phyloP scores from a whole-genome alignment of 2,797 vertebrate genomes.

The Myotis daubentonii region DNA sequence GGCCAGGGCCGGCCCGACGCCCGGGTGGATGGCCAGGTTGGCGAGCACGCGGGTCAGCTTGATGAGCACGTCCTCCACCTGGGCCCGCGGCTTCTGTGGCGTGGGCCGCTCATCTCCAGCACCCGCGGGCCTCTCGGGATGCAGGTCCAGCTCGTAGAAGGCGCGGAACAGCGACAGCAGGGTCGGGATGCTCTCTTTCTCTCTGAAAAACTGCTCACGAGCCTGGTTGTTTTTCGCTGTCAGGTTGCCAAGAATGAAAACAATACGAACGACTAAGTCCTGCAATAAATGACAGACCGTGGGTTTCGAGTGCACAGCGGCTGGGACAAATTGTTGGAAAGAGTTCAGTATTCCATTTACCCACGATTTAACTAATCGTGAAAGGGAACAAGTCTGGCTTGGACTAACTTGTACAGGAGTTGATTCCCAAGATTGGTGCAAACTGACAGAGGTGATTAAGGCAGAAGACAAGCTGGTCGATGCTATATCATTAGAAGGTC shows the following conservation, averaged over 20 bases:
- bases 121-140: neutral
- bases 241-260: constrained; percentile 96
- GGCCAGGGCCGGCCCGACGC: constrained; percentile 88
- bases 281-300: constrained; percentile 80
- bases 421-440: constrained; percentile 46
- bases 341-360: constrained; percentile 47
- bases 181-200: constrained; percentile 85
- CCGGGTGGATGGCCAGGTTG: constrained; percentile 92
- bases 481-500: neutral
- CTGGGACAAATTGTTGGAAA: neutral
- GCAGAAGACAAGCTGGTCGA: neutral
- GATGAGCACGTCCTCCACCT: constrained; percentile 92
- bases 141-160: constrained; percentile 85
- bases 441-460: constrained; percentile 43
- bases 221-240: constrained; percentile 89
- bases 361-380: constrained; percentile 30
- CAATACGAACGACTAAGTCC: constrained; percentile 93
- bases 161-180: constrained; percentile 89
- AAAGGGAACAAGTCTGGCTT: neutral
- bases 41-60: constrained; percentile 95
- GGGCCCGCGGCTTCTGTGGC: constrained; percentile 51
- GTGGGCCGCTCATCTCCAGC: neutral
- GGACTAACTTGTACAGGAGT: neutral
- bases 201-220: constrained; percentile 88
- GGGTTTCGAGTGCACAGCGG: constrained; percentile 45